Base-by-base conservation (phyloP, 2,888 invertebrate genomes). In the Adela reaumurella region DNA sequence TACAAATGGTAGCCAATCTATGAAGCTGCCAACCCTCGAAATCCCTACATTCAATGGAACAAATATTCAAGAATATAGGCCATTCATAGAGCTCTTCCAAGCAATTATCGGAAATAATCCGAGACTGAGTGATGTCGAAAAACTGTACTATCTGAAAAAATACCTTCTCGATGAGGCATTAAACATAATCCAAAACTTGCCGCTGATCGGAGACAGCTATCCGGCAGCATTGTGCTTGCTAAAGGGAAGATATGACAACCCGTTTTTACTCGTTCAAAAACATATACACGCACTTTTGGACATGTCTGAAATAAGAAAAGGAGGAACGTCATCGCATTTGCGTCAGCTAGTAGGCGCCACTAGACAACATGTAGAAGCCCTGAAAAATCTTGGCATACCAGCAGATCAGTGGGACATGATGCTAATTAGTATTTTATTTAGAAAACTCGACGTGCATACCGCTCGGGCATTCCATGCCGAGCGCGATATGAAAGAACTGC, bases 281-380 rank as follows among this genome's bases (percentile, higher is more conserved):
- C 54, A 54, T 28, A 46, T 54, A 6, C 46, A 46, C 43, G 3
- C 49, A 1, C 17, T 55, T 17, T 49, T 52, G 43, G 51, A 54
- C 35, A 11, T 51, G 2, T 51, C 51, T 10, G 6, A 14, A 2
- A 52, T 46, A 46, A 50, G 54, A 19, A 56, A 53, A 43, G 54
- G 55, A 6, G 54, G 55, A 6, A 53, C 53, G 17, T 52, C 57
- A 17, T 46, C 49, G 18, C 43, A 50, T n/a, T 50, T 55, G 46
- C 49, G 55, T 46, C 43, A 46, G 17, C 42, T 47, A 28, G 45
- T 50, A 16, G 47, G 47, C 17, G 35, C 47, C 41, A 42, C 47
- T 10, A 14, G 45, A 10, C 50, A 50, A 42, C 50, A 50, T 17
- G 11, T 50, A 17, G 28, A 50, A 45, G 47, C 50, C 2, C 19